phyloP scores from a whole-genome alignment of 2,888 invertebrate genomes.

The Erebia aethiops region DNA sequence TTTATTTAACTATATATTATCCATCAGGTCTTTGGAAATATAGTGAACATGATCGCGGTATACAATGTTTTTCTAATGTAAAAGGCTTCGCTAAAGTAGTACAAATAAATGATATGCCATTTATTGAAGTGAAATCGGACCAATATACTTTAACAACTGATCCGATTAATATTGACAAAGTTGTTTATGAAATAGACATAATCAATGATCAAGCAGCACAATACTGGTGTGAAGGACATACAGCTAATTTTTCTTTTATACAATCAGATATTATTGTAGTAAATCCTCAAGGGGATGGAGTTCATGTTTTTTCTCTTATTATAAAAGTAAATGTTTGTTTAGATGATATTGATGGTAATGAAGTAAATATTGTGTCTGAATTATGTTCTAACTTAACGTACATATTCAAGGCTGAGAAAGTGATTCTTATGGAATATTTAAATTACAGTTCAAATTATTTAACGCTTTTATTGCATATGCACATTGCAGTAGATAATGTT shows the following conservation, averaged over 20 bases:
- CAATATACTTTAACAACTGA: constrained; percentile 30
- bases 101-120: constrained; percentile 63
- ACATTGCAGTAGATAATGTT: constrained; percentile 51
- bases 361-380: constrained; percentile 44
- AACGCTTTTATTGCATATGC: constrained; percentile 73
- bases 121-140: constrained; percentile 44
- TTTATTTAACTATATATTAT: constrained; percentile 81
- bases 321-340: constrained; percentile 51
- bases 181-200: constrained; percentile 77
- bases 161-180: constrained; percentile 55
- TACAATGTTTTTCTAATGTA: constrained; percentile 85
- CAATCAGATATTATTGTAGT: constrained; percentile 78
- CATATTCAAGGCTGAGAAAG: constrained; percentile 66
- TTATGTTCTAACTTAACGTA: constrained; percentile 52
- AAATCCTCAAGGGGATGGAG: constrained; percentile 62
- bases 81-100: constrained; percentile 76
- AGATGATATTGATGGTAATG: constrained; percentile 48
- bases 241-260: constrained; percentile 75
- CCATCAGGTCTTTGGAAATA: constrained; percentile 81
- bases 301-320: constrained; percentile 69
- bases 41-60: constrained; percentile 68
- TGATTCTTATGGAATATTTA: constrained; percentile 80
- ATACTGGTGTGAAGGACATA: constrained; percentile 86
- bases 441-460: constrained; percentile 56
- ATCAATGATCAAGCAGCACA: constrained; percentile 80